phyloP scores from a whole-genome alignment of 2,888 invertebrate species.

The Conchocele bisecta region DNA sequence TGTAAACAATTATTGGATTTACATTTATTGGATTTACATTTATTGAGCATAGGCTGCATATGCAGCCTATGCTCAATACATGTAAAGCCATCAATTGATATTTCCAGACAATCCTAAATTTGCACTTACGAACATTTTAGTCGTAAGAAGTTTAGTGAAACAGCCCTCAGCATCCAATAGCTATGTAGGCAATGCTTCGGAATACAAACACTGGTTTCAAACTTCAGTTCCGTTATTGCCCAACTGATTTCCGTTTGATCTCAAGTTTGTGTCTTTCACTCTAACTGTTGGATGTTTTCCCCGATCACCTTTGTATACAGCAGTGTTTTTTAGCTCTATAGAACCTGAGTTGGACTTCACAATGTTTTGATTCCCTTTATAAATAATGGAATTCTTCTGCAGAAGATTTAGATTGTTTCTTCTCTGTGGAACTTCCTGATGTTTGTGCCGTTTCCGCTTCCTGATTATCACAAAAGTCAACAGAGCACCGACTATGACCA shows the following conservation, averaged over 20 bases:
- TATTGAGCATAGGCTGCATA: too few relatives aligned
- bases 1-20: too few relatives aligned
- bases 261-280: slow-evolving; percentile 61
- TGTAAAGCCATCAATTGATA: too few relatives aligned
- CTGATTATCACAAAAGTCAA: slow-evolving; percentile 45
- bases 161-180: too few relatives aligned
- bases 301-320: slow-evolving; percentile 48
- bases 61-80: too few relatives aligned
- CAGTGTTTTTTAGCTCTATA: slow-evolving; percentile 58
- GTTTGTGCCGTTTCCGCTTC: slow-evolving; percentile 51
- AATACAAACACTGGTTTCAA: too few relatives aligned
- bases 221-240: slow-evolving; percentile 64
- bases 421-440: slow-evolving; percentile 36
- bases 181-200: too few relatives aligned
- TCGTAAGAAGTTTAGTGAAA: too few relatives aligned
- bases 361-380: slow-evolving; percentile 52
- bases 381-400: slow-evolving; percentile 62
- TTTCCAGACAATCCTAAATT: too few relatives aligned
- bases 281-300: slow-evolving; percentile 56
- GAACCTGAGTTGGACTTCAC: slow-evolving; percentile 40
- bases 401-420: slow-evolving; percentile 61
- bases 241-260: slow-evolving; percentile 57
- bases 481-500: slow-evolving; percentile 41
- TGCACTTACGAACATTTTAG: too few relatives aligned
- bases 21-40: too few relatives aligned